These are phyloP conservation scores for Drosophila kikkawai DNA, from an alignment of 1,140 invertebrate genomes.

Conservation along the genomic window DNA sequence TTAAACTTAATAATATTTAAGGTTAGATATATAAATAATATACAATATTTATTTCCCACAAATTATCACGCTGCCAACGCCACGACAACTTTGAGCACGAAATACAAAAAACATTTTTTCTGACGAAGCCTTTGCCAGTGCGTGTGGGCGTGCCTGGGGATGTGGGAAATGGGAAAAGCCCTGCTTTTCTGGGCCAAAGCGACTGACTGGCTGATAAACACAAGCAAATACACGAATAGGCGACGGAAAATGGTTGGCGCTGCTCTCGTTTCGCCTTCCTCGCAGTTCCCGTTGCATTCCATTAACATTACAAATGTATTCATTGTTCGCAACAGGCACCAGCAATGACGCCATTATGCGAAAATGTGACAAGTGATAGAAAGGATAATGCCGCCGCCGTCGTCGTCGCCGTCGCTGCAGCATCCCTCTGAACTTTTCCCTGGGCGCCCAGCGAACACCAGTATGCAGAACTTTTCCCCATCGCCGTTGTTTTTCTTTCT, in stretches of 20 bases:
- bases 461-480: conserved; percentile 53
- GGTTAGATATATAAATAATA: no score
- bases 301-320: conserved; percentile 83
- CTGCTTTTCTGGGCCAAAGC: conserved; percentile 36
- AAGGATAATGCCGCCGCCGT: conserved; percentile 63
- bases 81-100: not conserved
- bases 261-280: conserved; percentile 44
- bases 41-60: not conserved
- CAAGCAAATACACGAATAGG: conserved; percentile 61
- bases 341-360: conserved; percentile 68
- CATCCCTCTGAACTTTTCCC: conserved; percentile 7
- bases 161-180: conserved; percentile 5
- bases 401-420: not conserved
- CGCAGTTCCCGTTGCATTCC: conserved; percentile 66
- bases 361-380: conserved; percentile 80
- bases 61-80: conserved; percentile 5
- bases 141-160: conserved; percentile 37
- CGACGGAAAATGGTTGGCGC: conserved; percentile 57
- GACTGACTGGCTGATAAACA: conserved; percentile 52
- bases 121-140: conserved; percentile 19
- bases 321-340: conserved; percentile 66
- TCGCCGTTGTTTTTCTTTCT: conserved; percentile 32
- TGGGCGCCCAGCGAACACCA: not conserved
- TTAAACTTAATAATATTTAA: no score
- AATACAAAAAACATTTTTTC: conserved; percentile 8